phyloP scores from a whole-genome alignment of 1,140 invertebrate genomes.

The Bombus confusus region DNA sequence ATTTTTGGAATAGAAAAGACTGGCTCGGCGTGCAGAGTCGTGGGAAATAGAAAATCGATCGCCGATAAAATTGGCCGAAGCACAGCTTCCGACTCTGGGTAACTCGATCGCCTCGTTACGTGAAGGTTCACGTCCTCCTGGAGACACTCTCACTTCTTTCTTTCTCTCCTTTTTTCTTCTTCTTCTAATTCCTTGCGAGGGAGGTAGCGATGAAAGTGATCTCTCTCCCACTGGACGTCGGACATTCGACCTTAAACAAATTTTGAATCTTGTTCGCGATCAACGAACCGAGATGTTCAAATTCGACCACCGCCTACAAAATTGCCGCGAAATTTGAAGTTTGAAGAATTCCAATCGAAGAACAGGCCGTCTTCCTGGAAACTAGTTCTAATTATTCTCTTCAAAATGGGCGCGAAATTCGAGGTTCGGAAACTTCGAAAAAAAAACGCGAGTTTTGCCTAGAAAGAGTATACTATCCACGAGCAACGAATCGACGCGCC shows the following conservation, averaged over 20 bases:
- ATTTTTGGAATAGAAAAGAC: background rate
- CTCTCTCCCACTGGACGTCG: background rate
- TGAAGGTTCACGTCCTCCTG: constrained; percentile 5
- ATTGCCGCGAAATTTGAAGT: background rate
- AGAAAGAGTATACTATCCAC: no score
- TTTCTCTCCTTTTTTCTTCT: background rate
- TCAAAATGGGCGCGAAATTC: no score
- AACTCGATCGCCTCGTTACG: constrained; percentile 40
- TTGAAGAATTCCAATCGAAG: background rate
- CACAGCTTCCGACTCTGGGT: constrained; percentile 31
- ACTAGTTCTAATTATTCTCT: no score
- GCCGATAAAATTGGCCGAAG: constrained; percentile 38
- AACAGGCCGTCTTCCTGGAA: no score
- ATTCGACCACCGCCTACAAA: background rate
- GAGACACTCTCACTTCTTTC: background rate
- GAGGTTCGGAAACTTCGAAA: no score
- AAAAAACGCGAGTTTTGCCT: no score
- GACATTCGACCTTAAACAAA: background rate
- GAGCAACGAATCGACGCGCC: background rate
- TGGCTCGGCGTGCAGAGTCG: constrained; percentile 19
- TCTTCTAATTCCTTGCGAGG: background rate
- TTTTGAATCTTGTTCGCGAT: no score
- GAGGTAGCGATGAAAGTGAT: constrained; percentile 29
- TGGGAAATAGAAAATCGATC: constrained; percentile 27
- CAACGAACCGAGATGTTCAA: no score